phyloP scores from a whole-genome alignment of 1,140 invertebrate species.

The Zaprionus africanus region DNA sequence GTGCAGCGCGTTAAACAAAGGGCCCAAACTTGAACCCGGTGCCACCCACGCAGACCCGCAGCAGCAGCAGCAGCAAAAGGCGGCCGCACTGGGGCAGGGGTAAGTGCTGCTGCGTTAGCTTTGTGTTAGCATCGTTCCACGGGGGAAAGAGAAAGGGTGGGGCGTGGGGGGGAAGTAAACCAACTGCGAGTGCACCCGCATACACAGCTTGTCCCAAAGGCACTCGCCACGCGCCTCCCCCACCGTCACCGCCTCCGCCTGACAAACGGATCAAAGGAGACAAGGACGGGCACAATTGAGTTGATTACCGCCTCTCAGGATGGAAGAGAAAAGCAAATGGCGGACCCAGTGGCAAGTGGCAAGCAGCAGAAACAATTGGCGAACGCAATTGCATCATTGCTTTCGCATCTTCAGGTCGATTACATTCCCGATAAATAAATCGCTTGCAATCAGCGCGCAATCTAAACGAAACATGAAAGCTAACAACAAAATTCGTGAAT shows the following conservation, averaged over 20 bases:
- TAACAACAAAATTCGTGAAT: neutral
- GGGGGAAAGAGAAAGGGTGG: neutral
- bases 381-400: conserved; percentile 18
- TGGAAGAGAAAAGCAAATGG: conserved; percentile 39
- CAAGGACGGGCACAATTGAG: conserved; percentile 37
- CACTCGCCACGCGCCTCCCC: neutral
- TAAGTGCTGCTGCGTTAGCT: conserved; percentile 22
- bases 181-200: conserved; percentile 27
- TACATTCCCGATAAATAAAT: conserved; percentile 20
- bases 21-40: conserved; percentile 28
- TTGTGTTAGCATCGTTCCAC: conserved; percentile 11
- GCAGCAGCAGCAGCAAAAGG: neutral
- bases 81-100: neutral
- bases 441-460: conserved; percentile 17
- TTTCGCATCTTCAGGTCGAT: conserved; percentile 17
- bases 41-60: neutral
- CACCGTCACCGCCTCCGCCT: too few relatives aligned
- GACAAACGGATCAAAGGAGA: conserved; percentile 34
- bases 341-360: conserved; percentile 11
- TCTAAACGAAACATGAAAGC: conserved; percentile 4
- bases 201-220: conserved; percentile 12
- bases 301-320: conserved; percentile 45
- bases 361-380: conserved; percentile 4
- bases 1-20: conserved; percentile 72
- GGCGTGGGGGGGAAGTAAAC: neutral